Evolutionary conservation across 2,797 vertebrate genomes (phyloP), one percentile per base, ranked within the genome.

Genomic region (Gymnothorax javanicus): DNA sequence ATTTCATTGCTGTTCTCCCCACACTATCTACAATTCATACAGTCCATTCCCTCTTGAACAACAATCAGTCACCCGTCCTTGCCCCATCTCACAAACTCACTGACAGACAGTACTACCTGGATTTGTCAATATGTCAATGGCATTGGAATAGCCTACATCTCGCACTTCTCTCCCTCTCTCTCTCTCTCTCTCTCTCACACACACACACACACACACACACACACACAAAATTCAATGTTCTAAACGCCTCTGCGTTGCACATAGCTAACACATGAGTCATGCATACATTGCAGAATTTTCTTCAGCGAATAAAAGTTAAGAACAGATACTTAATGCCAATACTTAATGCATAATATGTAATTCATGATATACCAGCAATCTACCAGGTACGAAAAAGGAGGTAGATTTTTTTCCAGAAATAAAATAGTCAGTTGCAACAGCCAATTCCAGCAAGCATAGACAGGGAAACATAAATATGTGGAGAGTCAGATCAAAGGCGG

Each of bases 241-340:
- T 89, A 85, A 88, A 93, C 90, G 89, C 90, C 89, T 89, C 88
- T 88, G 82, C 91, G 88, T 85, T 92, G 92, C 92, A 89, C 93
- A 90, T 90, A 89, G 88, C 88, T 91, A 94, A 95, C 88, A 84
- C 93, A 94, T 94, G 94, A 95, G 93, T 95, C 95, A 95, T 87
- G 87, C 90, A 71, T 88, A 92, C 90, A 91, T 88, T 91, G 89
- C 92, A 93, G 91, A 90, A 92, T 93, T 93, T 91, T 50, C 86
- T 85, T 62, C 52, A 69, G 20, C 67, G 64, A 57, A 82, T 56
- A 73, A 88, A 43, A 59, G 50, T 84, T 15, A 86, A 73, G 23
- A 50, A 43, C 87, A 64, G 7, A 79, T 50, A 54, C 43, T 11
- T 56, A 11, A n/a, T 54, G 7, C n/a, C 54, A 81, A n/a, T n/a